Conservation (phyloP, 1,140 invertebrate genomes). For the Sarcophaga peregrina region DNA sequence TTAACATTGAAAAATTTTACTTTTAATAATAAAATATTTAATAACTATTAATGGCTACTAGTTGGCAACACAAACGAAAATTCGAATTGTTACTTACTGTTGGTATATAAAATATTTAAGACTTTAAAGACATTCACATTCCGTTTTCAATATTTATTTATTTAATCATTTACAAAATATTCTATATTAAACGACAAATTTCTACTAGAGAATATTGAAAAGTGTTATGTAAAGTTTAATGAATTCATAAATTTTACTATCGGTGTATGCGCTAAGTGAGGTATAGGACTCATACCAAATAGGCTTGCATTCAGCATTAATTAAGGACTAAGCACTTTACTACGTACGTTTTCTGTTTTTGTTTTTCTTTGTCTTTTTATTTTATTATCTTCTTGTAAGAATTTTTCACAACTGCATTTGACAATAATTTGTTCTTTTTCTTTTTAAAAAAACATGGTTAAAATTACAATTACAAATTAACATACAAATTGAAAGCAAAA, state of each 20-base stretch:
- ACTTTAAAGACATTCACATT: too few relatives aligned
- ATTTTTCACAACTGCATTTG: not conserved
- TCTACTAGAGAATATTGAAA: not conserved
- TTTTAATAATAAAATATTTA: too few relatives aligned
- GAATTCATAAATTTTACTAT: not conserved
- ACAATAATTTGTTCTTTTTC: not conserved
- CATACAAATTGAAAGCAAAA: not conserved
- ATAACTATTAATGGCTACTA: too few relatives aligned
- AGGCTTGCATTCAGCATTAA: not conserved
- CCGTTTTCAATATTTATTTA: not conserved
- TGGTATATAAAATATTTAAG: too few relatives aligned
- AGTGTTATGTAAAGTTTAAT: not conserved
- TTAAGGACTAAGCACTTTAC: not conserved
- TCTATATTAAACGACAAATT: slow-evolving; percentile 5
- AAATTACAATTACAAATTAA: not conserved
- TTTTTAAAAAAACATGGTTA: not conserved
- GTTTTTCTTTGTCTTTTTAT: not conserved
- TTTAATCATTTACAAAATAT: slow-evolving; percentile 18
- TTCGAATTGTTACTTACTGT: too few relatives aligned
- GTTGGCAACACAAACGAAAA: too few relatives aligned
- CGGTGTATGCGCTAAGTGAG: not conserved
- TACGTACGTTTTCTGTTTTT: too few relatives aligned
- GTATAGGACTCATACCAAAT: too few relatives aligned
- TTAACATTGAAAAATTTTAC: too few relatives aligned
- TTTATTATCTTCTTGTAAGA: not conserved